phyloP scores from a whole-genome alignment of 1,140 invertebrate species.

The Bombus difficillimus region DNA sequence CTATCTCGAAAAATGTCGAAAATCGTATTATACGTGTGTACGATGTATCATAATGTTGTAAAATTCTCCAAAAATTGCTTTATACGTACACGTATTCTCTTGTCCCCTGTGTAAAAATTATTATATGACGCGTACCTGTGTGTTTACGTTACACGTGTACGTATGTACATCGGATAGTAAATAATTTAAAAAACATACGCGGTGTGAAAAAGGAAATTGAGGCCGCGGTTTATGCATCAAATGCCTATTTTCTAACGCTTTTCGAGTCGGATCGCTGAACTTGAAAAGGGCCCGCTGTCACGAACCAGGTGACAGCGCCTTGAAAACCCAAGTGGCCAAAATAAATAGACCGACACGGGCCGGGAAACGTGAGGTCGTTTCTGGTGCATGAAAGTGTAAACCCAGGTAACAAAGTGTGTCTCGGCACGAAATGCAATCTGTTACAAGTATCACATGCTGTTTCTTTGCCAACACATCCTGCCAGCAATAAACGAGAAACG shows the following conservation, averaged over 20 bases:
- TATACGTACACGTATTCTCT: no score
- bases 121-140: no score
- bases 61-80: no score
- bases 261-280: conserved; percentile 42
- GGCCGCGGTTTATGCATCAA: neutral
- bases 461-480: conserved; percentile 67
- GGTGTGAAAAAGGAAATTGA: neutral
- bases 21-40: no score
- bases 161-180: neutral
- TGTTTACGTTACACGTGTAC: no score
- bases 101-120: no score
- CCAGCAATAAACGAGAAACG: conserved; percentile 66
- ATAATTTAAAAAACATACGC: neutral
- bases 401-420: conserved; percentile 69
- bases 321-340: conserved; percentile 67
- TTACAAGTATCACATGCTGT: conserved; percentile 67
- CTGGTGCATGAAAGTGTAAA: conserved; percentile 71
- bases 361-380: conserved; percentile 68
- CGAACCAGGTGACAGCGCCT: conserved; percentile 61
- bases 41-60: no score
- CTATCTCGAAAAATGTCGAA: no score
- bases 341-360: conserved; percentile 65
- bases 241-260: conserved; percentile 28
- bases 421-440: conserved; percentile 69
- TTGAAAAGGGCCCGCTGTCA: conserved; percentile 64